These are phyloP conservation scores for Periophthalmus magnuspinnatus DNA, from an alignment of 2,797 vertebrate species.

Conservation along the genomic window DNA sequence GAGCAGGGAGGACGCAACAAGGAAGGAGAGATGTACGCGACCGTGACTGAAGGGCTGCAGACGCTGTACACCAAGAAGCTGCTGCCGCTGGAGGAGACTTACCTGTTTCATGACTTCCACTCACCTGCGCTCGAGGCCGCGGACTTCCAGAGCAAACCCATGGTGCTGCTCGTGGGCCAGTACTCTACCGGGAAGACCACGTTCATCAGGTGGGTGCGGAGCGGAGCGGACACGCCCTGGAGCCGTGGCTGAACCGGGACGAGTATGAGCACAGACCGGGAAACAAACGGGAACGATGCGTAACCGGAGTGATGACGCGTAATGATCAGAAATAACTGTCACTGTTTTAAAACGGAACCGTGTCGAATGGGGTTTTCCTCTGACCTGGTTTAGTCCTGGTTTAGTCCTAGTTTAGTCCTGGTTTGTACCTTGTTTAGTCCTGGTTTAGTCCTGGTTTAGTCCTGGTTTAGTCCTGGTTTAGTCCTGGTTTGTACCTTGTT, in stretches of 20 bases:
- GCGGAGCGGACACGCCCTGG: neutral
- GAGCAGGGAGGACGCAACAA: conserved; percentile 83
- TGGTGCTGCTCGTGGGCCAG: conserved; percentile 95
- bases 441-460: too few relatives aligned
- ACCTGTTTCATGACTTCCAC: conserved; percentile 97
- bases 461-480: too few relatives aligned
- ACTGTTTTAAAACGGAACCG: too few relatives aligned
- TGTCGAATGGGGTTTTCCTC: too few relatives aligned
- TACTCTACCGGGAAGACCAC: conserved; percentile 97
- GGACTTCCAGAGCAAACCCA: conserved; percentile 95
- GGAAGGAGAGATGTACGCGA: conserved; percentile 87
- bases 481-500: too few relatives aligned
- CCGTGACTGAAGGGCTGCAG: conserved; percentile 90
- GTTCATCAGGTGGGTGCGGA: conserved; percentile 85
- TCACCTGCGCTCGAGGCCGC: conserved; percentile 93
- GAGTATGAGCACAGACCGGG: too few relatives aligned
- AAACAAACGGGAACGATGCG: neutral
- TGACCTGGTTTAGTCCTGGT: neutral
- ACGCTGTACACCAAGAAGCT: conserved; percentile 89
- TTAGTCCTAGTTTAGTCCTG: neutral
- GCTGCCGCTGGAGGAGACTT: conserved; percentile 91
- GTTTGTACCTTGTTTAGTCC: neutral
- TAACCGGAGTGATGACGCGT: neutral
- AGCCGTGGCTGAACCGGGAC: neutral
- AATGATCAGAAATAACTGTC: neutral